Base-by-base conservation (phyloP, 2,797 vertebrate species). In the Catamblyrhynchus diadema region DNA sequence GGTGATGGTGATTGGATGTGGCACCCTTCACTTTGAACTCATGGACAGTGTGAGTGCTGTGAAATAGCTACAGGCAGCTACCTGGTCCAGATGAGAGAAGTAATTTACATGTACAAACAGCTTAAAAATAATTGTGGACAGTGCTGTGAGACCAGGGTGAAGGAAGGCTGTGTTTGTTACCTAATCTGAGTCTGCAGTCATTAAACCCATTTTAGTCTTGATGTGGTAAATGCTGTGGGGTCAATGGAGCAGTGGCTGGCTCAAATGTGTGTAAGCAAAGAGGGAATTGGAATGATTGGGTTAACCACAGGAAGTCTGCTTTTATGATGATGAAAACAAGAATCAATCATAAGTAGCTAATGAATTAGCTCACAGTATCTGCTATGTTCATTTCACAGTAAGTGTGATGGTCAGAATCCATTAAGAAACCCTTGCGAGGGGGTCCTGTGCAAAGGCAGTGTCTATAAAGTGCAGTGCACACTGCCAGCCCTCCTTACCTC, bases 391-490 rank as follows among this genome's bases (percentile, higher is more conserved):
- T 95, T 78, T 91, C 86, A 69, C 65, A 75, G 65, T 30, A 35
- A 75, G 83, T 35, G 25, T 62, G 83, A 71, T 53, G 69, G 74
- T 65, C 90, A 69, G 32, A 79, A 48, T 75, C 73, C 56, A 65
- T 85, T 71, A 53, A 50, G 64, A 28, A 87, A 30, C 12, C 12
- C 27, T 86, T 81, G 67, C n/a, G 57, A 9, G 1, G 2, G 54
- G 19, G 14, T 70, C 37, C 39, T 95, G 17, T 79, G 64, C 35
- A 30, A 44, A 60, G 71, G 27, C 20, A 33, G 3, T 33, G 1
- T 53, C 62, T 41, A 51, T 54, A n/a, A 25, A 0, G 0, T 1
- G 3, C 32, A 32, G 25, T 5, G 16, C 5, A 1, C 5, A 0
- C 32, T 59, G n/a, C 22, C 72, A 37, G n/a, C 39, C 14, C 12